Evolutionary conservation across 2,888 invertebrate species (phyloP).

Genomic region (Drosophila anomelani): DNA sequence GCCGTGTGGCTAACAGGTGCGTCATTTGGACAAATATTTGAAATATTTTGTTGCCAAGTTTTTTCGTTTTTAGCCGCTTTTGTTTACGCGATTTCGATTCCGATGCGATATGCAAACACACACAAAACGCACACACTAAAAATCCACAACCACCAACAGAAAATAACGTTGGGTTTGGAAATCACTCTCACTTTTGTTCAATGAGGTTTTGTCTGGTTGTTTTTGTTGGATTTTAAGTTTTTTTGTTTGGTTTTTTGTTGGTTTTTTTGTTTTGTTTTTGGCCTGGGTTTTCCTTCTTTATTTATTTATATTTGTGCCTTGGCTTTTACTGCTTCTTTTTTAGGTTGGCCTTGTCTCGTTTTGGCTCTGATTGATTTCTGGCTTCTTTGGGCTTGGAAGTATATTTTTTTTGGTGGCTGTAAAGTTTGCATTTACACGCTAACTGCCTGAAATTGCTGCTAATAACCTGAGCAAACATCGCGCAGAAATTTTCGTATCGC

Average conservation of each 20-base stretch:
- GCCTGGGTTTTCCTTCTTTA: slow-evolving; percentile 17
- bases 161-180: slow-evolving; percentile 73
- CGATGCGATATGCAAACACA: slow-evolving; percentile 44
- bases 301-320: slow-evolving; percentile 26
- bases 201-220: slow-evolving; percentile 51
- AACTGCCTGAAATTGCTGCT: slow-evolving; percentile 54
- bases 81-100: slow-evolving; percentile 49
- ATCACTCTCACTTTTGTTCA: slow-evolving; percentile 82
- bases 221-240: slow-evolving; percentile 37
- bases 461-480: slow-evolving; percentile 61
- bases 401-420: slow-evolving; percentile 30
- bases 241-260: slow-evolving; percentile 32
- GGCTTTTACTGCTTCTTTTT: slow-evolving; percentile 25
- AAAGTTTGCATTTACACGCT: slow-evolving; percentile 60
- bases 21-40: slow-evolving; percentile 67
- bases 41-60: slow-evolving; percentile 45
- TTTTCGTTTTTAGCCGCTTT: slow-evolving; percentile 33
- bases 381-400: slow-evolving; percentile 21
- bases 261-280: slow-evolving; percentile 4
- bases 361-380: slow-evolving; percentile 40
- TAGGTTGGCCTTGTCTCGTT: slow-evolving; percentile 41
- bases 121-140: slow-evolving; percentile 13
- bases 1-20: slow-evolving; percentile 22
- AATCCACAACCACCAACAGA: slow-evolving; percentile 30
- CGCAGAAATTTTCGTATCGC: slow-evolving; percentile 40